Conservation (phyloP, 2,888 invertebrate genomes). For the Schrankia costaestrigalis region DNA sequence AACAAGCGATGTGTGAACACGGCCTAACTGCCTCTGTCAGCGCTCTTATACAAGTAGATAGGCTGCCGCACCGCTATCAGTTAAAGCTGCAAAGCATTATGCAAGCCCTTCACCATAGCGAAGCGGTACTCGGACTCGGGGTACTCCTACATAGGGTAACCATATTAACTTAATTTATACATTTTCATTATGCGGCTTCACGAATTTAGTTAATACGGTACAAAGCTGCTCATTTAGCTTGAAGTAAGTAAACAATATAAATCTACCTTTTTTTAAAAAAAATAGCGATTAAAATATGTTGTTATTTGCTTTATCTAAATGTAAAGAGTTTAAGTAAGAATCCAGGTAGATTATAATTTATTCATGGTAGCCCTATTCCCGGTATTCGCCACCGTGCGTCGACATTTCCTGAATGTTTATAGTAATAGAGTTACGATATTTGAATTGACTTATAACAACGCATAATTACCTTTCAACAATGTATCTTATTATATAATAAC, state of each 20-base stretch:
- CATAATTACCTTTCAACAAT: slow-evolving; percentile 41
- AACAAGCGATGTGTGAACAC: slow-evolving; percentile 51
- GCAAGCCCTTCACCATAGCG: slow-evolving; percentile 43
- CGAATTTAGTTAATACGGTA: no score
- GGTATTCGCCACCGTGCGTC: slow-evolving; percentile 43
- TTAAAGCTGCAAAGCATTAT: slow-evolving; percentile 40
- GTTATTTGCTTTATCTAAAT: not conserved
- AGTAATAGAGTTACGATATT: slow-evolving; percentile 57
- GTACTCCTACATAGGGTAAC: not conserved
- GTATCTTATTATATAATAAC: slow-evolving; percentile 38
- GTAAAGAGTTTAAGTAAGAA: no score
- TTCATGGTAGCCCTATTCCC: not conserved
- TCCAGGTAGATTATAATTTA: no score
- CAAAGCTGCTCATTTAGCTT: no score
- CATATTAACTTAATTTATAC: not conserved
- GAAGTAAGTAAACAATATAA: no score
- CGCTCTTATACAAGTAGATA: slow-evolving; percentile 27
- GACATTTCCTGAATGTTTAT: slow-evolving; percentile 61
- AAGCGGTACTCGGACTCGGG: not conserved
- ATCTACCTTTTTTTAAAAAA: no score
- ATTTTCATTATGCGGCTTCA: no score
- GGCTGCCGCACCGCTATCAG: slow-evolving; percentile 28
- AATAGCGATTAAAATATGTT: no score
- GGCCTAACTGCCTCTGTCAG: slow-evolving; percentile 47
- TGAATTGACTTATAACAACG: slow-evolving; percentile 48